These are phyloP conservation scores for Brachystomella parvula DNA, from an alignment of 1,140 invertebrate genomes.

Conservation along the genomic window DNA sequence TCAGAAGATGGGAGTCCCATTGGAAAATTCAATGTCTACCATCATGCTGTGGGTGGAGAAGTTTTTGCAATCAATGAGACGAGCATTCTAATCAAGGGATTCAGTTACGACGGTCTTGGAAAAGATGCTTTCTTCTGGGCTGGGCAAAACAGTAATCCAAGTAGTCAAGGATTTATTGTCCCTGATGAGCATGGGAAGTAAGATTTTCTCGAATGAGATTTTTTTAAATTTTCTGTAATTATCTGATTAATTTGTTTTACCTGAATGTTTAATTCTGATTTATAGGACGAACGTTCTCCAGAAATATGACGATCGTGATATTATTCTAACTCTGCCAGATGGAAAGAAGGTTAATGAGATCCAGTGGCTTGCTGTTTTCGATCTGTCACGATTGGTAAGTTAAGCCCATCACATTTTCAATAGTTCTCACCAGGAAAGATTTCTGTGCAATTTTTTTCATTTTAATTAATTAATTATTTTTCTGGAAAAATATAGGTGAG, in stretches of 20 bases:
- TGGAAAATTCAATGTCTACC: conserved; percentile 81
- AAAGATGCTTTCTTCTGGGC: conserved; percentile 81
- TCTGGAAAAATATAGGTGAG: conserved; percentile 53
- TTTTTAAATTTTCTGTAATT: background rate
- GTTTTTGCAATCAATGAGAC: conserved; percentile 83
- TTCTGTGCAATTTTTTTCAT: background rate
- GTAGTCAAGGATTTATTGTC: conserved; percentile 82
- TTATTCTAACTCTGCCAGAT: conserved; percentile 72
- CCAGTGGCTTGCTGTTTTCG: conserved; percentile 84
- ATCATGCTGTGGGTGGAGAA: conserved; percentile 79
- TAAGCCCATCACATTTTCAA: background rate
- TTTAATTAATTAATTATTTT: conserved; percentile 10
- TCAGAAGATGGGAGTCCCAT: conserved; percentile 57
- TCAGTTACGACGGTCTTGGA: conserved; percentile 85
- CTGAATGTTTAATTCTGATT: conserved; percentile 29
- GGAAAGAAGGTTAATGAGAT: conserved; percentile 78
- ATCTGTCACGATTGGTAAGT: conserved; percentile 64
- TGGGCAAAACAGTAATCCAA: conserved; percentile 73
- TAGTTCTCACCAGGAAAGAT: background rate
- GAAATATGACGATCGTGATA: conserved; percentile 76
- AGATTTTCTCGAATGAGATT: background rate
- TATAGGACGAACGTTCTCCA: conserved; percentile 75
- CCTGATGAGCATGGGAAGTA: conserved; percentile 75
- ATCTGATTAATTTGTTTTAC: background rate
- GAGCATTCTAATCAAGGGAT: conserved; percentile 70